Base-by-base conservation (phyloP, 2,113 vertebrate species). In the Podilymbus podiceps region DNA sequence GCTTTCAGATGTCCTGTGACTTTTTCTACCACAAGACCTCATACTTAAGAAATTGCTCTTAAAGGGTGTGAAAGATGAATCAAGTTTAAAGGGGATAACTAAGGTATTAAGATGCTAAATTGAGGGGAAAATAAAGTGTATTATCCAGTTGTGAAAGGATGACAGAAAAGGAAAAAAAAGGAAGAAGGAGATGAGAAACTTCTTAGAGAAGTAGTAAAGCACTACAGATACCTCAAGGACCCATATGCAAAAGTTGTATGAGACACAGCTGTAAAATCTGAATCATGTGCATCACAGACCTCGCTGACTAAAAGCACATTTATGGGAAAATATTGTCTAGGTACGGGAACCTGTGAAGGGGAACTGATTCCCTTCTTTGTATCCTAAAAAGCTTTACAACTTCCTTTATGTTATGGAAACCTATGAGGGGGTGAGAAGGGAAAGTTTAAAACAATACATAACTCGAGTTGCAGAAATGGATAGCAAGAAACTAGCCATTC, bases 361-460 rank as follows among this genome's bases (percentile, higher is more conserved):
- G 13, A 77, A 6, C 24, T 9, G 7, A 28, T 82, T 55, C 35
- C 15, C 8, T 77, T 74, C 35, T 67, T 64, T 60, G 8, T 73
- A 44, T 63, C 3, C 2, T 60, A 12, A n/a, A 90, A 59, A 7
- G 4, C 44, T 72, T 85, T 64, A 6, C 24, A 72, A 27, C 16
- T 64, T 63, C 40, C 21, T 91, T 88, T 85, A 12, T 21, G 1
- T 79, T 79, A 7, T 53, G 13, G 33, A 58, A 82, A 28, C 21
- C 16, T 35, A 1, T n/a, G 5, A 53, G 55, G 2, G 27, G 6
- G 2, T 71, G 12, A 67, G 19, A 75, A 2, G 3, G 31, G 17
- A 52, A 63, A 49, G 17, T 64, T 73, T 72, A 38, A 82, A 90
- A 16, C 33, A 47, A 7, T 17, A 25, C 18, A 6, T 25, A 71